A percentile compares a stretch with the other conserved stretches of the same genome.
Conservation (phyloP, 2,113 vertebrate genomes). For the Grallaria varia region DNA sequence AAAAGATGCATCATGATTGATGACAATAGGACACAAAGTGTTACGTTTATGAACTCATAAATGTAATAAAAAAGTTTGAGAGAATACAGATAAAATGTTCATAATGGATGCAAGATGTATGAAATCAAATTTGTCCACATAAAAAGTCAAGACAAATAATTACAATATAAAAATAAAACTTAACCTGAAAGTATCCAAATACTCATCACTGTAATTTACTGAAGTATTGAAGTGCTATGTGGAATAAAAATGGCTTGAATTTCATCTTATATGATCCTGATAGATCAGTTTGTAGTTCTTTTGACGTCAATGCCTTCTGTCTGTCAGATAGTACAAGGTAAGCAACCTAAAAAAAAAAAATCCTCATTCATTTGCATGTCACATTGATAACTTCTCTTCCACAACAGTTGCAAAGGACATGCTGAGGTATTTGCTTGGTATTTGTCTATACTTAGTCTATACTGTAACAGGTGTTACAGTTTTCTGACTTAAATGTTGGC, state of each 20-base stretch:
- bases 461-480: not conserved
- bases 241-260: not conserved
- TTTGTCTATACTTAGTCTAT: not conserved
- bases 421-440: not conserved
- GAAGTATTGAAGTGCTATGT: not conserved
- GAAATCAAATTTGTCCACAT: not conserved
- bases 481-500: not conserved
- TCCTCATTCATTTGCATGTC: not conserved
- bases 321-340: not conserved
- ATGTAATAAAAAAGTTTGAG: not conserved
- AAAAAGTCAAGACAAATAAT: not conserved
- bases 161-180: not conserved
- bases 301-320: not conserved
- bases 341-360: not conserved
- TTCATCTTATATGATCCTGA: not conserved
- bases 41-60: not conserved
- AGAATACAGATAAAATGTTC: not conserved
- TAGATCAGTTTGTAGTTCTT: not conserved
- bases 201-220: not conserved
- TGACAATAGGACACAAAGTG: not conserved
- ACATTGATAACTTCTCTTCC: not conserved
- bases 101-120: not conserved
- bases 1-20: not conserved
- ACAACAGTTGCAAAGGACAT: not conserved
- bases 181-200: not conserved